Percentiles rank a stretch among this genome's conserved stretches.
Evolutionary conservation across 2,888 invertebrate genomes (phyloP).

Genomic region (Punctoribates punctum): DNA sequence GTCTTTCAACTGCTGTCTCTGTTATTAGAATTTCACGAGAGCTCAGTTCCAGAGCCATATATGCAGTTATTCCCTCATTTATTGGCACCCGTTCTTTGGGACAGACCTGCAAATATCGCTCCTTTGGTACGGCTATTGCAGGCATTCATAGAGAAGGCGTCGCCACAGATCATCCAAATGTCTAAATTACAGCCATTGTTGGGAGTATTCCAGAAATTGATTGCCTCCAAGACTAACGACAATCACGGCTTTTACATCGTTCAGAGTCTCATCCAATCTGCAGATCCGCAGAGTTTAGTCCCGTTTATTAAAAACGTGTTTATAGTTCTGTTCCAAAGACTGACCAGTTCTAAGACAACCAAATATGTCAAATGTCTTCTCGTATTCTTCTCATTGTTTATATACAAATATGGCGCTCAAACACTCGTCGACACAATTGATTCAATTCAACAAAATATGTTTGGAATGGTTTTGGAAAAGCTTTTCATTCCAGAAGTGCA

Average conservation of each 20-base stretch:
- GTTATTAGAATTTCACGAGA: conserved; percentile 64
- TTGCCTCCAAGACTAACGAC: conserved; percentile 90
- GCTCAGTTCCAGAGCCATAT: conserved; percentile 69
- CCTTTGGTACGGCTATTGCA: conserved; percentile 87
- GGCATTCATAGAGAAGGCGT: conserved; percentile 73
- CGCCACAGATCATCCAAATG: conserved; percentile 64
- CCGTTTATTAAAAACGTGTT: conserved; percentile 82
- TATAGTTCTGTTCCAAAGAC: conserved; percentile 83
- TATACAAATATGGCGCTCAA: conserved; percentile 72
- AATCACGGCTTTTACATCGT: conserved; percentile 92
- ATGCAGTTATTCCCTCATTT: conserved; percentile 84
- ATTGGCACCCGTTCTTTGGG: conserved; percentile 86
- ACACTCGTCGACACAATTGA: conserved; percentile 74
- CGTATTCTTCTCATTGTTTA: conserved; percentile 83
- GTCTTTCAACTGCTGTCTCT: conserved; percentile 95
- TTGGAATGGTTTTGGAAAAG: conserved; percentile 90
- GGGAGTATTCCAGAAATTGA: conserved; percentile 93
- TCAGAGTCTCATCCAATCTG: conserved; percentile 75
- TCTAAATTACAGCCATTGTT: conserved; percentile 70
- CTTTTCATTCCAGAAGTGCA: conserved; percentile 79
- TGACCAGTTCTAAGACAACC: conserved; percentile 88
- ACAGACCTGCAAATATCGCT: conserved; percentile 85
- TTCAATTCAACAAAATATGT: conserved; percentile 82
- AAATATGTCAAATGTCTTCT: conserved; percentile 85
- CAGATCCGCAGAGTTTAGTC: conserved; percentile 70